These are phyloP conservation scores for Campoletis sonorensis DNA, from an alignment of 1,140 invertebrate genomes.

Conservation along the genomic window DNA sequence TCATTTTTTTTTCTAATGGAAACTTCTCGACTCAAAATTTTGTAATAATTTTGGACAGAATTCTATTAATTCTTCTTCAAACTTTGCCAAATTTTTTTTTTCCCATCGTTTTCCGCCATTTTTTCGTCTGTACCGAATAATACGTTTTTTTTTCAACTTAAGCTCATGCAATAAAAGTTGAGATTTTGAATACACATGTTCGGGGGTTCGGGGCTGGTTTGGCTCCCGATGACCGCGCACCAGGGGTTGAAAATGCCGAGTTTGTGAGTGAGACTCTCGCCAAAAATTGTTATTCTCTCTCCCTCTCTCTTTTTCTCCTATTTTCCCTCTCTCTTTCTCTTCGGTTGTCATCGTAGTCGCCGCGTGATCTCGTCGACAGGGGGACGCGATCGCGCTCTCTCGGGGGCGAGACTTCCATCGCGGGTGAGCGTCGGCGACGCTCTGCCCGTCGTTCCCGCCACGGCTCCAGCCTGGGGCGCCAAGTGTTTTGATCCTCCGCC, in stretches of 20 bases:
- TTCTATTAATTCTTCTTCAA: too few relatives aligned
- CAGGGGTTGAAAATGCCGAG: not conserved
- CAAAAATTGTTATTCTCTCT: conserved; percentile 42
- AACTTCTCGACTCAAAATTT: too few relatives aligned
- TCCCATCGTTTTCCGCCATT: too few relatives aligned
- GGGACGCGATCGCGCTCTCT: conserved; percentile 10
- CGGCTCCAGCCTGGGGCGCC: conserved; percentile 68
- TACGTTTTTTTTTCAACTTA: too few relatives aligned
- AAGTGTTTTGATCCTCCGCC: conserved; percentile 70
- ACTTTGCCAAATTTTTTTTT: too few relatives aligned
- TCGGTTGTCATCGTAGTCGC: conserved; percentile 45
- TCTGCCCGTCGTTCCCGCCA: conserved; percentile 51
- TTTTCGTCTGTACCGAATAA: too few relatives aligned
- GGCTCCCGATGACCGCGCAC: not conserved
- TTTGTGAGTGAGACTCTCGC: conserved; percentile 1
- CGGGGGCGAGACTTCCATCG: conserved; percentile 12
- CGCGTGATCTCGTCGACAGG: conserved; percentile 9
- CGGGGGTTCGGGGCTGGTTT: conserved; percentile 1
- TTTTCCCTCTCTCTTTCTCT: conserved; percentile 9
- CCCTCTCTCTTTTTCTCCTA: conserved; percentile 42
- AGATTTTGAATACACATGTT: not conserved
- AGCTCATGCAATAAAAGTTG: too few relatives aligned
- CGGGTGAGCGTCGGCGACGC: conserved; percentile 28
- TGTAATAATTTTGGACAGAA: too few relatives aligned
- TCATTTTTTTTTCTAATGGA: too few relatives aligned